Base-by-base conservation (phyloP, 2,797 vertebrate genomes). In the Paedocypris micromegethes region DNA sequence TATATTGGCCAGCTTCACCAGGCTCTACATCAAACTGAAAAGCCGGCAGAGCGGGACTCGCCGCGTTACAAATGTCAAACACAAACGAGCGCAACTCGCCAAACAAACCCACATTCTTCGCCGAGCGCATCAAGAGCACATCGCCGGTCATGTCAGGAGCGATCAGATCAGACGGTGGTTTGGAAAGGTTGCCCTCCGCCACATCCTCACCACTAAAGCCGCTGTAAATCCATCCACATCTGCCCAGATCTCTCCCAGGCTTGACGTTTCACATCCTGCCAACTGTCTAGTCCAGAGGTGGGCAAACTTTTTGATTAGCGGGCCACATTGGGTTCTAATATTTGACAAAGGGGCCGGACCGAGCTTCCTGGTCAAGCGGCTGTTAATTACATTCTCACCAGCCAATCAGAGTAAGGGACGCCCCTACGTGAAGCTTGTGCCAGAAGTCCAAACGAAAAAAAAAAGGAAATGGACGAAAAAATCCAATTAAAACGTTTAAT, bases 21-120 rank as follows among this genome's bases (percentile, higher is more conserved):
- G 45, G 46, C 40, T 63, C 53, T 62, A 47, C 39, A 55, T 69
- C 66, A 53, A 69, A 49, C 51, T 23, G 45, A 68, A 61, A 58
- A 55, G 6, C 51, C 39, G 6, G 2, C 51, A 6, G 66, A 61
- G 44, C 9, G 50, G 5, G 8, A 49, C 5, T 37, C 39, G 39
- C 40, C 37, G 2, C 2, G 2, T 70, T 70, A 57, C 59, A 63
- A 63, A 70, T 50, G 46, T 57, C 45, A 63, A 63, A 70, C 53
- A 56, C 52, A 70, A 70, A 62, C 59, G 63, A 63, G 39, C 53
- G 9, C 8, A 50, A 39, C 51, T 55, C 23, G 23, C 44, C 51
- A 62, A 62, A 61, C 40, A 69, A 68, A 68, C 47, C 23, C n/a
- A 2, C 58, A 68, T 61, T 68, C 50, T 9, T 68, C 23, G 39